Evolutionary conservation across 2,888 invertebrate genomes (phyloP).

Genomic region (Rotaria magnacalcarata): DNA sequence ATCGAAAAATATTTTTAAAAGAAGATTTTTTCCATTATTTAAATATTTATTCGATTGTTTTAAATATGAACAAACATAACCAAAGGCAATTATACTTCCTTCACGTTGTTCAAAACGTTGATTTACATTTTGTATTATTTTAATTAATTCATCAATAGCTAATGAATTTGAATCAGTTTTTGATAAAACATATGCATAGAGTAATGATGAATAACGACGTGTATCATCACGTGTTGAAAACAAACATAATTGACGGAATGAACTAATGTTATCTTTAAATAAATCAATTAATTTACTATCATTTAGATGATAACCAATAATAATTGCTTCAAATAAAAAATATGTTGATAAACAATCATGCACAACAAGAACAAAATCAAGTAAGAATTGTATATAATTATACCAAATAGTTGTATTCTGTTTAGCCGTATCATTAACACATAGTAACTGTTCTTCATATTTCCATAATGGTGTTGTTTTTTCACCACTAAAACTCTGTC

Average conservation of each 20-base stretch:
- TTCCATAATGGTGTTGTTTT: constrained; percentile 20
- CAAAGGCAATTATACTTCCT: background rate
- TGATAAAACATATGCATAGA: background rate
- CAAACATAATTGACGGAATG: constrained; percentile 13
- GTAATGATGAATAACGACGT: background rate
- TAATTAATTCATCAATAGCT: constrained; percentile 12
- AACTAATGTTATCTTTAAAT: background rate
- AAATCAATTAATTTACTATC: background rate
- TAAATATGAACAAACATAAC: constrained; percentile 25
- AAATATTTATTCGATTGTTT: background rate
- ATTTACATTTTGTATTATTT: background rate
- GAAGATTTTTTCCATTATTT: background rate
- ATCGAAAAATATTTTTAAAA: background rate
- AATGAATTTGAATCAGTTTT: background rate
- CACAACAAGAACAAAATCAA: constrained; percentile 14
- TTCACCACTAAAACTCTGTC: background rate
- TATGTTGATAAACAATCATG: constrained; percentile 34
- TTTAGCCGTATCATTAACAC: background rate
- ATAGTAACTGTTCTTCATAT: background rate
- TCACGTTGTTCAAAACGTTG: constrained; percentile 35
- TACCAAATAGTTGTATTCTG: background rate
- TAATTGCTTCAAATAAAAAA: constrained; percentile 10
- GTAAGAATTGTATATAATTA: constrained; percentile 19
- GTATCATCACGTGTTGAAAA: constrained; percentile 26
- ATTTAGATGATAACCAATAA: constrained; percentile 20